phyloP scores from a whole-genome alignment of 2,888 invertebrate genomes.

The Drosophila infuscata region DNA sequence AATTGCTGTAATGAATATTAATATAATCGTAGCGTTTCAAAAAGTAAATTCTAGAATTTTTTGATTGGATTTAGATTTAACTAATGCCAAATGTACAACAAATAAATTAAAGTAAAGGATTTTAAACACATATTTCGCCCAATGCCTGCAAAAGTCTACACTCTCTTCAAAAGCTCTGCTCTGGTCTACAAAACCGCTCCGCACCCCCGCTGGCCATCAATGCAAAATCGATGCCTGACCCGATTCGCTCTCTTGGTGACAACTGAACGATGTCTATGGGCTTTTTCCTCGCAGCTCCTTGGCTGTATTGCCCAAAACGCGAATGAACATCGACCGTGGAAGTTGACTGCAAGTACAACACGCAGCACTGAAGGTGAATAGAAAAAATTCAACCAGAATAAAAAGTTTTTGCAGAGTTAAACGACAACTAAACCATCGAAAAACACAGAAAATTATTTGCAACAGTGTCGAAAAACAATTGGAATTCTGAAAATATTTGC shows the following conservation, averaged over 20 bases:
- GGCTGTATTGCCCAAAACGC: conserved; percentile 81
- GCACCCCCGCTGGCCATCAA: conserved; percentile 32
- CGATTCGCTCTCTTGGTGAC: conserved; percentile 66
- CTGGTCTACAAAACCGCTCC: conserved; percentile 13
- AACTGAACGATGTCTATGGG: conserved; percentile 45
- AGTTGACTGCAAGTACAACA: conserved; percentile 82
- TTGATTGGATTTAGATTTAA: neutral
- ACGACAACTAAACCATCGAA: conserved; percentile 15
- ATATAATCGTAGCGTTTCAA: neutral
- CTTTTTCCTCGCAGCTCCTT: conserved; percentile 81
- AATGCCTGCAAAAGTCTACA: conserved; percentile 51
- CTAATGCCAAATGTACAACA: neutral
- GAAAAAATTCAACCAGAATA: conserved; percentile 40
- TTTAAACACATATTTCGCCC: conserved; percentile 5
- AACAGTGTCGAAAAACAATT: conserved; percentile 33
- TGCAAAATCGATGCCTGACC: conserved; percentile 71
- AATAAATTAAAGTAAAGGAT: conserved; percentile 23
- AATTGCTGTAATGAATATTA: neutral
- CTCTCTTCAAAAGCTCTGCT: conserved; percentile 57
- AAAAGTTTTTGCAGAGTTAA: conserved; percentile 33
- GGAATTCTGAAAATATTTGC: conserved; percentile 17
- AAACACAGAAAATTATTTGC: conserved; percentile 14
- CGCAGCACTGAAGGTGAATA: conserved; percentile 81
- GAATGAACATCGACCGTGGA: conserved; percentile 85
- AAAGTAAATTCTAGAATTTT: neutral